A percentile compares a stretch with the other conserved stretches of the same genome.
Conservation (phyloP, 2,797 vertebrate species). For the Cottoperca gobio region DNA sequence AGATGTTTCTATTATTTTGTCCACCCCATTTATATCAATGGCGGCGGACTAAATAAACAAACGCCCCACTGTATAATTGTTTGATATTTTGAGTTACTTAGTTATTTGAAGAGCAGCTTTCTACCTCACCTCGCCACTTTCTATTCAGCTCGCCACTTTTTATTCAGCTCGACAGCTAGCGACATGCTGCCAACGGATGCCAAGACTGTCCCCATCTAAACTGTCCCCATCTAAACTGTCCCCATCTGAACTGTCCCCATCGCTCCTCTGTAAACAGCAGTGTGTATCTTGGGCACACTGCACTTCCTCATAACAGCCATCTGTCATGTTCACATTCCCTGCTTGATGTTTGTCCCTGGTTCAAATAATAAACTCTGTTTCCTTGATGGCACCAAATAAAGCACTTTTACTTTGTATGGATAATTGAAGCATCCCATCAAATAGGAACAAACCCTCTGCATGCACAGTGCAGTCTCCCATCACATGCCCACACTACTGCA, state of each 20-base stretch:
- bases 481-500: neutral
- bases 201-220: too few species aligned
- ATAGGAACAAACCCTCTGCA: neutral
- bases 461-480: neutral
- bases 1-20: slow-evolving; percentile 5
- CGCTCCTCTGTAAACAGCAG: slow-evolving; percentile 51
- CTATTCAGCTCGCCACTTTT: too few species aligned
- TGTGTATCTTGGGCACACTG: slow-evolving; percentile 46
- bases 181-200: slow-evolving; percentile 23
- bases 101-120: slow-evolving; percentile 4
- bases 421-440: neutral
- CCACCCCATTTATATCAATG: too few species aligned
- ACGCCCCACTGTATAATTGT: neutral
- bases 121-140: neutral
- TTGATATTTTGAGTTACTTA: neutral
- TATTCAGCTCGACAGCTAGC: slow-evolving; percentile 21
- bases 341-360: neutral
- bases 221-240: too few species aligned
- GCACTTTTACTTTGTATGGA: neutral
- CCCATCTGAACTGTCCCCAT: too few species aligned
- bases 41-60: neutral
- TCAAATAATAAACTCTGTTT: slow-evolving; percentile 1
- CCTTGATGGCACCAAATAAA: neutral
- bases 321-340: slow-evolving; percentile 29
- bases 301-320: slow-evolving; percentile 62